Evolutionary conservation across 2,888 invertebrate species (phyloP), one percentile per base, ranked within the genome.

Genomic region (Drosophila dives): DNA sequence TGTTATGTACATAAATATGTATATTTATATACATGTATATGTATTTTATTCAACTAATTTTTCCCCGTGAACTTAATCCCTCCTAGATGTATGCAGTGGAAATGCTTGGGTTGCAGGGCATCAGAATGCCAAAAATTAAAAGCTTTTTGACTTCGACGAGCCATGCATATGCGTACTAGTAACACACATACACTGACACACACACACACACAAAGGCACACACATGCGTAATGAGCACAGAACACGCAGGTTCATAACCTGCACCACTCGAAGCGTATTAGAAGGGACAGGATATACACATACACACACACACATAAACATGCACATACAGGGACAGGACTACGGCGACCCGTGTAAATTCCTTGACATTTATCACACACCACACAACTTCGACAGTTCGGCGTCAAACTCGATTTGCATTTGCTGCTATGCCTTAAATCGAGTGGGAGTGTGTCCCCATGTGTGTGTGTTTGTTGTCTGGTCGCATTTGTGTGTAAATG

Each of bases 211-310:
- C 64, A 73, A 65, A 70, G 64, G 64, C 72, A 45, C 74, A 87
- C 79, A 87, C 77, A 82, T 75, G 87, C 87, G 79, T 84, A 77
- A 78, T 77, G 75, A 61, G 77, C 65, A 75, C 71, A 73, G 56
- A 81, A 65, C 87, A 88, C 89, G 81, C 86, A 90, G 89, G 91
- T 90, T 91, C 90, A 90, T 90, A 91, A 91, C 91, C 90, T 90
- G 86, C 89, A 86, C 91, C 89, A 90, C 87, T 89, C 64, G 78
- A 89, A 86, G 77, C 72, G 77, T 88, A 83, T 85, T 85, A 89
- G 89, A 89, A 72, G 86, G 79, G 86, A 86, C 84, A 86, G 71
- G 64, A 71, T 75, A 71, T 40, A 40, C n/a, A n/a, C 17, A 55
- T 20, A 12, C 48, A 40, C 36, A 45, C 36, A 17, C 15, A 51